A percentile compares a stretch with the other conserved stretches of the same genome.
Evolutionary conservation across 2,113 vertebrate genomes (phyloP).

Genomic region (Archilochus colubris): DNA sequence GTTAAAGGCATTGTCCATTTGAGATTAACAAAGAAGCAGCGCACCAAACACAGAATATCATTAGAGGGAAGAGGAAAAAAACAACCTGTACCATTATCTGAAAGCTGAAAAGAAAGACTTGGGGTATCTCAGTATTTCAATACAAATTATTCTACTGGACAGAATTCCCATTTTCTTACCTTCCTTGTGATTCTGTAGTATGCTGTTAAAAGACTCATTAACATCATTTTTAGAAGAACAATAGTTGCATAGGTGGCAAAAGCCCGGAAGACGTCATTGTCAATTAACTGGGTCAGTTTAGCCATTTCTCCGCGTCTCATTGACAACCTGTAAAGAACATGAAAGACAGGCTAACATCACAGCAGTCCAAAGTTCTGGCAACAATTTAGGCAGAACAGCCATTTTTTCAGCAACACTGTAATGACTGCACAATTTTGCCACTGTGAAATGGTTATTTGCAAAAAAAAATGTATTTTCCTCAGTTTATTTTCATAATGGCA

Average conservation of each 20-base stretch:
- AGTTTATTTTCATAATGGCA: not conserved
- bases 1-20: not conserved
- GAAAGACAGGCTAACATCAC: not conserved
- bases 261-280: conserved; percentile 76
- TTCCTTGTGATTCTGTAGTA: conserved; percentile 79
- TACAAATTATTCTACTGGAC: not conserved
- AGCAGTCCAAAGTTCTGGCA: not conserved
- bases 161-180: conserved; percentile 66
- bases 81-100: not conserved
- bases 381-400: not conserved
- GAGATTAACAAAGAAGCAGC: not conserved
- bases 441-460: not conserved
- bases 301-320: not conserved
- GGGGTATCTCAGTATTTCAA: not conserved
- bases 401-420: not conserved
- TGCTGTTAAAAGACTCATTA: conserved; percentile 76
- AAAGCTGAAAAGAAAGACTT: not conserved
- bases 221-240: conserved; percentile 85
- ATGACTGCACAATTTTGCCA: not conserved
- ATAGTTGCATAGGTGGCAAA: conserved; percentile 78
- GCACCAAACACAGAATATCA: not conserved
- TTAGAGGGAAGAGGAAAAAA: not conserved
- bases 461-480: not conserved
- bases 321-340: not conserved
- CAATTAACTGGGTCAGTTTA: conserved; percentile 53